Evolutionary conservation across 92 coral and sea anemone genomes (phyloP), one percentile per base, ranked within the genome.

Genomic region (Montipora capitata): DNA sequence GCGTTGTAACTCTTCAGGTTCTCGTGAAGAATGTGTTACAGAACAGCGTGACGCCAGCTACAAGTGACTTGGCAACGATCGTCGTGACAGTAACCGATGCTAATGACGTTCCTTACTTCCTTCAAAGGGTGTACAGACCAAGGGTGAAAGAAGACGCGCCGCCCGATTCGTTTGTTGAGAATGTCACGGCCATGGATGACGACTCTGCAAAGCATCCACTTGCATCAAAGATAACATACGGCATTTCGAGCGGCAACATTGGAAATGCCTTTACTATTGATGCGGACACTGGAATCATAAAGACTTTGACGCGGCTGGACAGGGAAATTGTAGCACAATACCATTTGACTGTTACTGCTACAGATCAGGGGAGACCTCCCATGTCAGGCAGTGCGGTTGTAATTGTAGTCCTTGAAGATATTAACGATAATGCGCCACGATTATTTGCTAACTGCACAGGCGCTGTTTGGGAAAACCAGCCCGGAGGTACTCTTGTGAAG

Each of bases 101-200:
- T 48, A 98, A 98, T 67, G 99, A 98, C 76, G 94, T 98, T 5
- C 99, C 99, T 9, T 87, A 87, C 63, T 98, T 98, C 81, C 87
- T 98, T 20, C 52, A 88, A 87, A 93, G 83, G 70, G 92, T 89
- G 14, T 92, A 94, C 80, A 79, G 67, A 62, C 92, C 83, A 44
- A 79, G 67, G 13, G 89, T 93, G 13, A 80, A 48, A 35, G 99
- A 98, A 75, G 93, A 95, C 68, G 78, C 86, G 16, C 61, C 64
- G 51, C 83, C 78, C 13, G 98, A 95, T 27, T 70, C 93, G 38
- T 83, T 83, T 80, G 92, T 96, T 42, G 84, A 89, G 1, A 98
- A 92, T 81, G 96, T 98, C 73, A 96, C 96, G 39, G 99, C 99
- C n/a, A 94, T 98, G 7, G 99, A 98, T 78, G 99, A 94, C 72